Evolutionary conservation across 2,113 vertebrate genomes (phyloP), one percentile per base, ranked within the genome.

Genomic region (Chrysochloris asiatica): DNA sequence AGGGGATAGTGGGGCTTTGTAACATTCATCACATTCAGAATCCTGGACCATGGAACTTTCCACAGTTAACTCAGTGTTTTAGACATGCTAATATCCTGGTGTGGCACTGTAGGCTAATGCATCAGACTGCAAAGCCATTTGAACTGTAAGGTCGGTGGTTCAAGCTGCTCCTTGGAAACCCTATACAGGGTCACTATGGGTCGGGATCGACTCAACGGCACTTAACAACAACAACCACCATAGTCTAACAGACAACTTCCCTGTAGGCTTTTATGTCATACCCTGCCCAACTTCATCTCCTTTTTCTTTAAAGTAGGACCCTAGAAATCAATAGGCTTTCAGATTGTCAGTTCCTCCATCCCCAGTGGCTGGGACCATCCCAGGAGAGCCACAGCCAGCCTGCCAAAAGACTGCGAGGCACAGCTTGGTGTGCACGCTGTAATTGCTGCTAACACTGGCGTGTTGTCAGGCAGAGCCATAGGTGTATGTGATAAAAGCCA

Each of bases 401-500:
- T 22, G 38, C 43, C 36, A 10, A 1, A 43, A 41, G 52, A 33
- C 26, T 69, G 17, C 63, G 1, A 78, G 36, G 9, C 0, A 0
- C 28, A 22, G 0, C 14, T 28, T 16, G 65, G n/a, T 26, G 11
- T 1, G 0, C 0, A 5, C n/a, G 4, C 26, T 59, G 21, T 2
- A 8, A 38, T 71, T 38, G 0, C 43, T 22, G 4, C 22, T 26
- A 33, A 11, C 7, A 0, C 4, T 69, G 67, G 36, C 36, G 65
- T 36, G 26, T 73, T 0, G 21, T 3, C 41, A 33, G 30, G 41
- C 4, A 36, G 36, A 30, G 54, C 30, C n/a, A 30, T 0, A 13
- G 1, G 3, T n/a, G 0, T 5, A 2, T 17, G 21, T 3, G 38
- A 24, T 4, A 13, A 43, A 36, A 47, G 6, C 9, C 48, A 41